Evolutionary conservation across 2,888 invertebrate species (phyloP).

Genomic region (Eudemis profundana): DNA sequence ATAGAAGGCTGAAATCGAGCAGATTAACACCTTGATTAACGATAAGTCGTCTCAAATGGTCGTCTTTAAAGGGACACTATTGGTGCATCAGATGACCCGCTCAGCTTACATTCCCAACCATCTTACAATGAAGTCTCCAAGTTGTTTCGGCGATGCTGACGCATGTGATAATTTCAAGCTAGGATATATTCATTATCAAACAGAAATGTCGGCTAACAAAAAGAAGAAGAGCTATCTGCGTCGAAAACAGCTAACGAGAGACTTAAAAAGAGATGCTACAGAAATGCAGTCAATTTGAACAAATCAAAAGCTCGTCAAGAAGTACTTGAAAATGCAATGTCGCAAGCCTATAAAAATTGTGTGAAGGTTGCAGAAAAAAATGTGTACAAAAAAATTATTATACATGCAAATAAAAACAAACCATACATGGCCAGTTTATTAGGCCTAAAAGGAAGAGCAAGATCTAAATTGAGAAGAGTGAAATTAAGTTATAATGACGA

Average conservation of each 20-base stretch:
- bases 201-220: not conserved
- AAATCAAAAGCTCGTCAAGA: constrained; percentile 8
- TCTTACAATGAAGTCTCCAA: constrained; percentile 8
- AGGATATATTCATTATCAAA: constrained; percentile 1
- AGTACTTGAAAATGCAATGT: not conserved
- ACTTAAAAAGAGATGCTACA: too few relatives aligned
- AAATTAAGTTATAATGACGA: not conserved
- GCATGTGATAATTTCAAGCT: not conserved
- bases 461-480: not conserved
- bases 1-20: not conserved
- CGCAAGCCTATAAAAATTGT: not conserved
- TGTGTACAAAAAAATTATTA: not conserved
- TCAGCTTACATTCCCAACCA: not conserved
- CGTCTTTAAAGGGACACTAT: not conserved
- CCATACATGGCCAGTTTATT: not conserved
- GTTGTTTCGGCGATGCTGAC: not conserved
- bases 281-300: not conserved
- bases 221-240: not conserved
- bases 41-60: constrained; percentile 45
- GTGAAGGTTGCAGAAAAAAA: constrained; percentile 1
- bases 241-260: too few relatives aligned
- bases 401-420: not conserved
- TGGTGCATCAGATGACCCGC: constrained; percentile 1
- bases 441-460: not conserved
- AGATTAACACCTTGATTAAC: constrained; percentile 18